These are phyloP conservation scores for Macrophya alboannulata DNA, from an alignment of 2,888 invertebrate species.

Conservation along the genomic window DNA sequence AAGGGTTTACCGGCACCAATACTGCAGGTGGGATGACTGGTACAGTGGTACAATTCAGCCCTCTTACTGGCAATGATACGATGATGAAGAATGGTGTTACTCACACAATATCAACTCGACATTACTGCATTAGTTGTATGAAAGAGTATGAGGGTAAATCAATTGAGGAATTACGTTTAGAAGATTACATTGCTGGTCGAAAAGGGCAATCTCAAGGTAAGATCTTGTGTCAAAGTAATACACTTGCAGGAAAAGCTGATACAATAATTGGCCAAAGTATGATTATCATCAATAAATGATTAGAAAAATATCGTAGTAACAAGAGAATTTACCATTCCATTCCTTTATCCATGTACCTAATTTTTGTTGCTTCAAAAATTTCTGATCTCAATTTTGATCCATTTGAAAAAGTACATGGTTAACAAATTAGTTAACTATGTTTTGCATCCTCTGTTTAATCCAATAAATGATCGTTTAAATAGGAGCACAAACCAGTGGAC, in stretches of 20 bases:
- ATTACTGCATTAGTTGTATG: constrained; percentile 99
- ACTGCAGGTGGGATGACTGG: constrained; percentile 82
- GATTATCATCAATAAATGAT: neutral
- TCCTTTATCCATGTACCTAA: neutral
- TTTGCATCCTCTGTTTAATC: constrained; percentile 30
- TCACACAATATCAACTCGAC: constrained; percentile 94
- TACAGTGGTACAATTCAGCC: constrained; percentile 92
- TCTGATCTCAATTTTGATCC: neutral
- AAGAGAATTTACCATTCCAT: neutral
- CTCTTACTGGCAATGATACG: constrained; percentile 94
- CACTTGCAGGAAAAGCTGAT: neutral
- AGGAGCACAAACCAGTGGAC: constrained; percentile 74
- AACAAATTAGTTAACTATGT: neutral
- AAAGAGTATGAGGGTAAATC: constrained; percentile 98
- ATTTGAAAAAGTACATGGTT: neutral
- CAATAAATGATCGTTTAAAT: neutral
- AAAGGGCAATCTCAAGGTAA: constrained; percentile 86
- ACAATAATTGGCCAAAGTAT: neutral
- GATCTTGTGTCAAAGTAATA: neutral
- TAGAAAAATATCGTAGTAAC: neutral
- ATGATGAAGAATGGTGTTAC: constrained; percentile 94
- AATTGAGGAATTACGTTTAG: constrained; percentile 95
- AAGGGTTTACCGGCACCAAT: constrained; percentile 72
- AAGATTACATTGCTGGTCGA: constrained; percentile 95
- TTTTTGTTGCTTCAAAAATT: neutral